Conservation (phyloP, 2,888 invertebrate species). For the Acrobeloides nanus region DNA sequence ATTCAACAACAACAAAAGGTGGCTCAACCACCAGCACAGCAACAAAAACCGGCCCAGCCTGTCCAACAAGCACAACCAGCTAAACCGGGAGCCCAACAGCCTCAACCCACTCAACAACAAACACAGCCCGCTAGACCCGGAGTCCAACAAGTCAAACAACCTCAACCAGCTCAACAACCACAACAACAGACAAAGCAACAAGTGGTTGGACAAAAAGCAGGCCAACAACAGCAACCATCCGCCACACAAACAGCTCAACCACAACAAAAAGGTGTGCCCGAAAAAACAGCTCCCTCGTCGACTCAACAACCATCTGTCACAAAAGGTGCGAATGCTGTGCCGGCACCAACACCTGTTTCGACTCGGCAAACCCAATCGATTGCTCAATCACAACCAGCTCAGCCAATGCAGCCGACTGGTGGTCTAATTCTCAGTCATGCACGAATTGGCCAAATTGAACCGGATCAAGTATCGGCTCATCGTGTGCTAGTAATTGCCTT, state of each 20-base stretch:
- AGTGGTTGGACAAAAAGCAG: not conserved
- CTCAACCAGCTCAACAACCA: not conserved
- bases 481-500: constrained; percentile 12
- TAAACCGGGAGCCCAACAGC: constrained; percentile 6
- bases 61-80: constrained; percentile 10
- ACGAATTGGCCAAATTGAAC: constrained; percentile 2
- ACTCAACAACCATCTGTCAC: not conserved
- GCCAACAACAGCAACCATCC: constrained; percentile 1
- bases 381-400: no score
- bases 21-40: constrained; percentile 11
- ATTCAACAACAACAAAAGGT: constrained; percentile 5
- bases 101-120: constrained; percentile 3
- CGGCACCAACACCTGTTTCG: not conserved
- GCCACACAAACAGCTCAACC: not conserved
- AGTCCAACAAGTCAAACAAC: constrained; percentile 6
- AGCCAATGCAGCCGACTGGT: no score
- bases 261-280: constrained; percentile 2
- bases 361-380: constrained; percentile 1
- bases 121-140: constrained; percentile 10
- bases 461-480: constrained; percentile 8
- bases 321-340: not conserved
- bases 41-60: constrained; percentile 6
- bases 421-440: constrained; percentile 8
- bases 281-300: constrained; percentile 4
- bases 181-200: not conserved